Conservation (phyloP, 2,113 vertebrate species). For the Cochlearius cochlearius region DNA sequence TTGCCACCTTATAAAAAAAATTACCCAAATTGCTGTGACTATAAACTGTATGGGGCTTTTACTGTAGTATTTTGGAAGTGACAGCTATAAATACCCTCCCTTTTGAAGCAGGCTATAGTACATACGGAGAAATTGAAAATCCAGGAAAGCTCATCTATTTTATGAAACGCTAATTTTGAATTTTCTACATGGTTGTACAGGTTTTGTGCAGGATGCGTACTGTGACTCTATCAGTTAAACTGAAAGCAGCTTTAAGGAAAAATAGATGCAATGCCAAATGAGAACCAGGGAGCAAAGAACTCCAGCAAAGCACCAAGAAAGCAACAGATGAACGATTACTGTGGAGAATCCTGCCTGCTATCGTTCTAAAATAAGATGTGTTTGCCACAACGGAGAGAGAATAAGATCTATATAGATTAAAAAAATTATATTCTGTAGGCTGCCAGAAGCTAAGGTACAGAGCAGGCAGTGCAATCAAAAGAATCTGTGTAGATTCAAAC, state of each 20-base stretch:
- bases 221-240: background rate
- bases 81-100: background rate
- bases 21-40: background rate
- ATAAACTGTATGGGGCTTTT: background rate
- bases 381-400: background rate
- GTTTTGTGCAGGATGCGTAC: background rate
- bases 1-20: background rate
- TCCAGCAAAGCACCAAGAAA: rapidly evolving
- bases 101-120: background rate
- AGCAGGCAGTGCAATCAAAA: background rate
- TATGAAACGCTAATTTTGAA: background rate
- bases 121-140: background rate
- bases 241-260: background rate
- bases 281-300: background rate
- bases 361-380: background rate
- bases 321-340: background rate
- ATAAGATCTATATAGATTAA: background rate
- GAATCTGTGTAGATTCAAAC: background rate
- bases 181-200: background rate
- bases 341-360: background rate
- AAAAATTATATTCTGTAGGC: background rate
- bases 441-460: background rate
- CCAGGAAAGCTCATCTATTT: background rate
- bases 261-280: background rate
- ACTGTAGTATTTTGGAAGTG: background rate